These are phyloP conservation scores for Penaeus indicus DNA, from an alignment of 1,140 invertebrate genomes.

Conservation along the genomic window DNA sequence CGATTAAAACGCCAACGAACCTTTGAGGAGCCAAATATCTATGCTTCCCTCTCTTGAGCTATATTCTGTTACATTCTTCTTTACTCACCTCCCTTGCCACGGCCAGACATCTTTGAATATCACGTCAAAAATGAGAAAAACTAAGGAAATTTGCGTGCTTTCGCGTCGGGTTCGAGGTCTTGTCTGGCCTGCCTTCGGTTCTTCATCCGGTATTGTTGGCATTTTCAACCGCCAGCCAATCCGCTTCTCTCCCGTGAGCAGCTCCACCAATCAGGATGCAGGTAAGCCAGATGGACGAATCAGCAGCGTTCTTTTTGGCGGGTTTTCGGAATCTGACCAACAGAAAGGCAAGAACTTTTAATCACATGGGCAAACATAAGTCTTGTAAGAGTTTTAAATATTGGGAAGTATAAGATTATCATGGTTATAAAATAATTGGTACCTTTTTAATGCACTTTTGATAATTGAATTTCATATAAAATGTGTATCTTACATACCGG, in stretches of 20 bases:
- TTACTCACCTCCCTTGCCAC: constrained; percentile 70
- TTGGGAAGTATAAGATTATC: no score
- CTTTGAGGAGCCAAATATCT: no score
- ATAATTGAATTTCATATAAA: no score
- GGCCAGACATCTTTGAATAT: constrained; percentile 70
- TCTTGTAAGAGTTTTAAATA: not conserved
- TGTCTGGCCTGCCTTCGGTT: not conserved
- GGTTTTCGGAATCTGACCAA: not conserved
- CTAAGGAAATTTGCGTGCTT: constrained; percentile 24
- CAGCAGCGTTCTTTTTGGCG: not conserved
- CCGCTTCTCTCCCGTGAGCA: not conserved
- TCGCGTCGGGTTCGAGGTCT: no score
- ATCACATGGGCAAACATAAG: no score
- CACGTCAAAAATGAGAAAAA: constrained; percentile 46
- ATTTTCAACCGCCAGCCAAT: not conserved
- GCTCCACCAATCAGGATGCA: constrained; percentile 1
- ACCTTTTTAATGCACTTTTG: no score
- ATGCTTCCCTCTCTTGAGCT: not conserved
- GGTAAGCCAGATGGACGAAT: not conserved
- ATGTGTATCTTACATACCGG: no score
- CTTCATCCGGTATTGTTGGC: no score
- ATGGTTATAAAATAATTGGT: no score
- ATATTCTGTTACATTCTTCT: not conserved
- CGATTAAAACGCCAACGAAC: no score
- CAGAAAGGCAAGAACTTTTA: not conserved